Conservation (phyloP, 2,888 invertebrate species). For the Cylindroiulus punctatus region DNA sequence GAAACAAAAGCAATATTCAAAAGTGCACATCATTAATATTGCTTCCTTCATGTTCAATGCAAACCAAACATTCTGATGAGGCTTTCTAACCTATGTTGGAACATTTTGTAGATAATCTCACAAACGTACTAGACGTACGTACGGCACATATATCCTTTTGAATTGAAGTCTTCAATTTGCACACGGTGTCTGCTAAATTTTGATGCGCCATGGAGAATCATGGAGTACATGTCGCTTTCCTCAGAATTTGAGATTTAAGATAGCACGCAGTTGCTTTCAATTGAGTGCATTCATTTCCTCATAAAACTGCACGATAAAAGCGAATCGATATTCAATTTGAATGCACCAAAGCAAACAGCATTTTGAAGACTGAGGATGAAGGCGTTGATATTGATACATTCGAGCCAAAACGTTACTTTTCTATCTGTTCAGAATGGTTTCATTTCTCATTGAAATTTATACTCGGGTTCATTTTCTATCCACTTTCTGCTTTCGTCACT, state of each 20-base stretch:
- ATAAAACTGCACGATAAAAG: constrained; percentile 37
- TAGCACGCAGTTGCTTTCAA: constrained; percentile 42
- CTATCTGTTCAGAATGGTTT: constrained; percentile 7
- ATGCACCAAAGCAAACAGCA: constrained; percentile 30
- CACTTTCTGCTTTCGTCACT: background rate
- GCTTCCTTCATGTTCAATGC: no score
- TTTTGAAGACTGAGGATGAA: constrained; percentile 13
- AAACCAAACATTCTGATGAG: no score
- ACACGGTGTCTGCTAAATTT: background rate
- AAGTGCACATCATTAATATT: no score
- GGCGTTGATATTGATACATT: constrained; percentile 2
- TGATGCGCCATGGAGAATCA: background rate
- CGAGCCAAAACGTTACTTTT: constrained; percentile 27
- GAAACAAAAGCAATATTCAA: no score
- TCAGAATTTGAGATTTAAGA: constrained; percentile 42
- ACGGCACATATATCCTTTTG: no score
- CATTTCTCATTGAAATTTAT: constrained; percentile 21
- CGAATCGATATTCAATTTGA: constrained; percentile 33
- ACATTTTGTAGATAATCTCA: no score
- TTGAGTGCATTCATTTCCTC: constrained; percentile 37
- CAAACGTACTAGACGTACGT: background rate
- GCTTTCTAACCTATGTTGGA: no score
- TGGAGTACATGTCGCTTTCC: constrained; percentile 3
- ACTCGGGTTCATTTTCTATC: background rate
- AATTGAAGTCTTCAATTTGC: no score